Evolutionary conservation across 2,113 vertebrate species (phyloP).

Genomic region (Lagopus muta): DNA sequence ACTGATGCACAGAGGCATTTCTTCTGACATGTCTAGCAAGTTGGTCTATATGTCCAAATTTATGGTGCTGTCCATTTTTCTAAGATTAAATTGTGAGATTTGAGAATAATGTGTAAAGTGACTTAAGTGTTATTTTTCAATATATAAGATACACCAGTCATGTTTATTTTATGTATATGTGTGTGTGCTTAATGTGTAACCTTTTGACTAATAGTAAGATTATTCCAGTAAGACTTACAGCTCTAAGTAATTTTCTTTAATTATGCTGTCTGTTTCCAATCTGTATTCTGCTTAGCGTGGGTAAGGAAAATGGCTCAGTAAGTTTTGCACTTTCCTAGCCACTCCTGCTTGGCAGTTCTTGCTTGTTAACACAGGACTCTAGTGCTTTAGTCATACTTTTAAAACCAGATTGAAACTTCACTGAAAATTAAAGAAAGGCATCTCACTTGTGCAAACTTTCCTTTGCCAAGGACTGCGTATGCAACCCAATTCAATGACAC

Average conservation of each 20-base stretch:
- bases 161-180: neutral
- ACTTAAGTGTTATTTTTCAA: neutral
- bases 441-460: neutral
- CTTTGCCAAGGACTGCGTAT: neutral
- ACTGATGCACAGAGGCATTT: neutral
- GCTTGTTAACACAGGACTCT: neutral
- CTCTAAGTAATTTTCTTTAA: neutral
- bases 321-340: neutral
- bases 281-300: neutral
- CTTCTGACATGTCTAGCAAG: neutral
- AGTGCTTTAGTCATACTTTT: neutral
- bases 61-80: neutral
- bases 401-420: neutral
- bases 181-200: neutral
- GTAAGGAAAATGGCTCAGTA: neutral
- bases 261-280: neutral
- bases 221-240: neutral
- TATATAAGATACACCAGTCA: neutral
- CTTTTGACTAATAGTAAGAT: neutral
- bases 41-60: neutral
- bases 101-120: neutral
- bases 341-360: neutral
- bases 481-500: neutral
- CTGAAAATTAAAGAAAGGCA: neutral
- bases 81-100: neutral